A percentile compares a stretch with the other conserved stretches of the same genome.
Conservation (phyloP, 2,113 vertebrate genomes). For the Ctenodactylus gundi region DNA sequence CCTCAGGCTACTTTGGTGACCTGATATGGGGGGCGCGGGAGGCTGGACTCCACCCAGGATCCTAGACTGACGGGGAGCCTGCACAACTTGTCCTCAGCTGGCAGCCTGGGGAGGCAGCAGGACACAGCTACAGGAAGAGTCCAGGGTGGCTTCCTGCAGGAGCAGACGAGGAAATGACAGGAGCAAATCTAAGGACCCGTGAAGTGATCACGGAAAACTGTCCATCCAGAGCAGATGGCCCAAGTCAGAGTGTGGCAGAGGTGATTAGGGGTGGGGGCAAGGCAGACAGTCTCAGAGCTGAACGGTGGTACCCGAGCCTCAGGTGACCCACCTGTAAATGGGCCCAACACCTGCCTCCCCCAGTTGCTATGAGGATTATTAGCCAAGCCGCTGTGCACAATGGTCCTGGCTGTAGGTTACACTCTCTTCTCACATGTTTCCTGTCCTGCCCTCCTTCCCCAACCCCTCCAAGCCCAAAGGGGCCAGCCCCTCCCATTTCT, state of each 20-base stretch:
- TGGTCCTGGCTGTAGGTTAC: conserved; percentile 37
- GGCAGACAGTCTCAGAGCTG: background rate
- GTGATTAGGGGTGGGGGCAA: no score
- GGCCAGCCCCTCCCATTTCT: background rate
- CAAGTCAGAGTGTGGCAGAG: background rate
- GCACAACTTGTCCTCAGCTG: background rate
- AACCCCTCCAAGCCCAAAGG: background rate
- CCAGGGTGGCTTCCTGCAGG: background rate
- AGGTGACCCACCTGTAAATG: conserved; percentile 14
- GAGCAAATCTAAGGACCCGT: background rate
- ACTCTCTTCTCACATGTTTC: conserved; percentile 19
- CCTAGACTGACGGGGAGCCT: background rate
- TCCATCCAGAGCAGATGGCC: background rate
- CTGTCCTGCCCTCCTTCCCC: conserved; percentile 17
- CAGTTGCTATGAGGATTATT: background rate
- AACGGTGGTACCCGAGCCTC: background rate
- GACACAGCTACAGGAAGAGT: background rate
- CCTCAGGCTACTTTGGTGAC: background rate
- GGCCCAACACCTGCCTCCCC: background rate
- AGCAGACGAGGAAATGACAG: background rate
- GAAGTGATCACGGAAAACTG: no score
- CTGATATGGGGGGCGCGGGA: background rate
- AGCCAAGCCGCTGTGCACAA: background rate
- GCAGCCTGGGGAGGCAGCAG: background rate
- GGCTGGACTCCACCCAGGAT: background rate